Base-by-base conservation (phyloP, 1,140 invertebrate genomes). In the Magallana gigas region DNA sequence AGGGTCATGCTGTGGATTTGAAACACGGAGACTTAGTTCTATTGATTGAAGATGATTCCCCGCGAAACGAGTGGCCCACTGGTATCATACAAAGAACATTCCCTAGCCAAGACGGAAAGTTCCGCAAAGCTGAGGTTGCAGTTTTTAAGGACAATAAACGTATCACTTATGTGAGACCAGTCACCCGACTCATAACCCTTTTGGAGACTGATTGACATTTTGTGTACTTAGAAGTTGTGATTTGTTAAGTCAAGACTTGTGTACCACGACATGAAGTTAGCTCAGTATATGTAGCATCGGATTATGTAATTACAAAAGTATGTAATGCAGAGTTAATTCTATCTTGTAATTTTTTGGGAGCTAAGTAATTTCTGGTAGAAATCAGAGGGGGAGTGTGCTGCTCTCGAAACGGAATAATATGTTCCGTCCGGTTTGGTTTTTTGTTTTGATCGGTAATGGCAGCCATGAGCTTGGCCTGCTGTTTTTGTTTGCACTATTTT, bases 11-110 rank as follows among this genome's bases (percentile, higher is more conserved):
- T 48, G 68, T 62, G 23, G 87, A 89, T 71, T 58, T 88, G 9
- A 81, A 87, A 80, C 36, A 62, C 68, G 88, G 88, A 80, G 85
- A 89, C 56, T 48, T 90, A 29, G 85, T 90, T 71, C 56, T 90
- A 16, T 6, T 90, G 16, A 83, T 84, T 23, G 89, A 90, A 16
- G 8, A 89, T 8, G 18, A 83, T 23, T 4, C 48, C 5, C 57
- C 71, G 14, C 29, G 85, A 12, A 87, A 87, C 87, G 59, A 29
- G n/a, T 87, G 85, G 88, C 76, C 85, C 9, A 64, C 85, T 3
- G 88, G 85, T 59, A 7, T 88, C 2, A 57, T 86, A 12, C 16
- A 82, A 8, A 23, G 48, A 23, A 29, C 58, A 7, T 85, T 85
- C 57, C 83, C 83, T 1, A 82, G 71, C 18, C 9, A 14, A n/a